Evolutionary conservation across 2,888 invertebrate genomes (phyloP), one percentile per base, ranked within the genome.

Genomic region (Drosophila subquinaria): DNA sequence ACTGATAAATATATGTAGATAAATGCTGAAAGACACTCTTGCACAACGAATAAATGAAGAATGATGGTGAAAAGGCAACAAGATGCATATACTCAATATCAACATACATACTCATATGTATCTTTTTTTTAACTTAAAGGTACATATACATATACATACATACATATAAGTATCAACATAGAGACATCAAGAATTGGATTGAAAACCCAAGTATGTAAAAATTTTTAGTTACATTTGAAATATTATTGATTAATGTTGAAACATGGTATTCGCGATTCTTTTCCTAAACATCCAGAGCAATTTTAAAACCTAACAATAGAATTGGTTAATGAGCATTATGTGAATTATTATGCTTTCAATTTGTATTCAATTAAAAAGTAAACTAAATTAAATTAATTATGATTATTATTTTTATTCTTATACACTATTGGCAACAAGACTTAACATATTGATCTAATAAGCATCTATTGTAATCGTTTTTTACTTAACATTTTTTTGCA

Each of bases 261-360:
- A 70, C 50, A 64, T 73, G 70, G 79, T 69, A 66, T 61, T 68
- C 62, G 66, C 52, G 67, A 69, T 70, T 69, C 63, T 77, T 75
- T 64, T 68, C 79, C 70, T 73, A 71, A 51, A 57, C 52, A 77
- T 81, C 82, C 82, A 72, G 72, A 66, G 69, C 68, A 76, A 76
- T 48, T 81, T 69, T 79, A 55, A 75, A 69, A 81, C 81, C 81
- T 81, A 82, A 82, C 80, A 71, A 81, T 79, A 82, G 50, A 82
- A 81, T 81, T 70, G 51, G 61, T 79, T 73, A 69, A 63, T 48
- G 36, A 23, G 42, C 10, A 62, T 40, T 70, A 35, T 48, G 17
- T 59, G 27, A 52, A 8, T 51, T 56, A 4, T 45, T 45, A 40
- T 50, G 43, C 60, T 53, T 56, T 33, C 4, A 68, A 23, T n/a